Base-by-base conservation (phyloP, 1,140 invertebrate genomes). In the Wasmannia auropunctata region DNA sequence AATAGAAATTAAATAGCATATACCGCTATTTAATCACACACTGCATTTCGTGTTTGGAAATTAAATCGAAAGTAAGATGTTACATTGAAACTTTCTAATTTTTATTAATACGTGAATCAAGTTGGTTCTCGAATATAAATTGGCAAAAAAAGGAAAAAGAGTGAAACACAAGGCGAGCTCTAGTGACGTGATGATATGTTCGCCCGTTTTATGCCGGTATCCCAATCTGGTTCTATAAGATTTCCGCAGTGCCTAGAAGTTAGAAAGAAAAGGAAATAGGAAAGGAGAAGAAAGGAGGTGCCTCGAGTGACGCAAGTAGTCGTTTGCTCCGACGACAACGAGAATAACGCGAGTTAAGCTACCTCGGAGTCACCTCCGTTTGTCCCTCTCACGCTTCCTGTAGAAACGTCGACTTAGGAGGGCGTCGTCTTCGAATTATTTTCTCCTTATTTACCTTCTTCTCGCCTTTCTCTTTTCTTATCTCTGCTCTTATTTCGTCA, bases 271-370 rank as follows among this genome's bases (percentile, higher is more conserved):
- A n/a, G 34, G 2, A 25, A 22, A 5, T 49, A 49, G 11, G 0
- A 22, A 25, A 28, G 7, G 14, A 56, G 28, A 56, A 19, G 25
- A 46, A 86, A 75, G 74, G 67, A 58, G 31, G 34, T 62, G 63
- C 74, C 63, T 67, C 46, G 70, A 70, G 83, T 86, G 88, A 90
- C 79, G 77, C 58, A 63, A 79, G 69, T 72, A 81, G 76, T 83
- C 81, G 77, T 90, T 88, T 86, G 76, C 81, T 67, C 86, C 74
- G 72, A n/a, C 70, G 49, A 43, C 77, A 85, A 88, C 34, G 77
- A 90, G 77, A 88, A 76, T 90, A 90, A 86, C 81, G 62, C 46
- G 65, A 79, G 69, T 87, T 81, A 70, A 90, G 49, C 86, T 80
- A 88, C 63, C 76, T 85, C 63, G 72, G 25, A 87, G 69, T 69